Evolutionary conservation across 2,888 invertebrate genomes (phyloP).

Genomic region (Schrankia costaestrigalis): DNA sequence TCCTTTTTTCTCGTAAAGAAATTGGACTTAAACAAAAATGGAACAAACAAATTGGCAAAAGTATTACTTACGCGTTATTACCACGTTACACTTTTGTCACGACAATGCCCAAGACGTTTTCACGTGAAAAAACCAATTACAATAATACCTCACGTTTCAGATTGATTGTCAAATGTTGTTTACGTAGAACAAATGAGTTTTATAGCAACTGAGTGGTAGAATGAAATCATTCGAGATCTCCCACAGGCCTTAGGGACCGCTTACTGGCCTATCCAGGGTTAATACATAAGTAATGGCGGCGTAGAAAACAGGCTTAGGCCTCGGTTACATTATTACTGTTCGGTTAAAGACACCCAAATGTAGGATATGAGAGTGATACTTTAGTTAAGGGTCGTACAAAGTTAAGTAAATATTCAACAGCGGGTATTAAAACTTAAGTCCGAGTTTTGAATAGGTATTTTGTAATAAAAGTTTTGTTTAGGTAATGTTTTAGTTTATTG

Average conservation of each 20-base stretch:
- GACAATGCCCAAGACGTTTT: constrained; percentile 6
- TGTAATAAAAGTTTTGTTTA: too few species aligned
- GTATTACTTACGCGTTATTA: background rate
- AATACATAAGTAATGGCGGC: constrained; percentile 83
- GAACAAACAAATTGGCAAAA: constrained; percentile 1
- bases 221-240: constrained; percentile 59
- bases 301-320: constrained; percentile 37
- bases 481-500: too few species aligned
- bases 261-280: constrained; percentile 70
- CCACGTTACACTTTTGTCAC: constrained; percentile 8
- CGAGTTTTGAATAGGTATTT: constrained; percentile 15
- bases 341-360: constrained; percentile 5
- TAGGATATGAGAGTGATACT: constrained; percentile 2
- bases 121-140: constrained; percentile 25
- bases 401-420: constrained; percentile 21
- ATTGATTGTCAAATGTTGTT: constrained; percentile 50
- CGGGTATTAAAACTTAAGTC: constrained; percentile 11
- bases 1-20: too few species aligned
- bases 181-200: constrained; percentile 26
- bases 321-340: constrained; percentile 27
- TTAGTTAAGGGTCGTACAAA: constrained; percentile 14
- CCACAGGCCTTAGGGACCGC: constrained; percentile 66
- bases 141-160: constrained; percentile 36
- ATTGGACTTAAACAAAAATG: too few species aligned
- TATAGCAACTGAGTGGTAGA: constrained; percentile 43